Conservation (phyloP, 2,797 vertebrate genomes). For the Menidia menidia region DNA sequence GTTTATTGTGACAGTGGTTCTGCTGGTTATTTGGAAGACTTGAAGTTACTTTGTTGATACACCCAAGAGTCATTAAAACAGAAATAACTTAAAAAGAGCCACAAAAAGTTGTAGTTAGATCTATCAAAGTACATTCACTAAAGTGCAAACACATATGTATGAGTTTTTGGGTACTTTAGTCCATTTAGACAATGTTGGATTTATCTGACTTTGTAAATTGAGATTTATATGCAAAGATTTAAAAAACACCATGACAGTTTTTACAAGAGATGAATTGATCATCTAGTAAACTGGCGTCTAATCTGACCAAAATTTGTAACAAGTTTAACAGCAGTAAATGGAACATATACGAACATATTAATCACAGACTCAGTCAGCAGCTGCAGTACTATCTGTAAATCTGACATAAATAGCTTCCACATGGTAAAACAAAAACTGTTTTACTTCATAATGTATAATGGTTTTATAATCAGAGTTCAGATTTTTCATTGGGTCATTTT, state of each 20-base stretch:
- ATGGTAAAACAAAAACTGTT: too few relatives aligned
- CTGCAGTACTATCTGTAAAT: not conserved
- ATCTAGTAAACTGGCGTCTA: not conserved
- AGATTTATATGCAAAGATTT: not conserved
- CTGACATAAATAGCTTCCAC: not conserved
- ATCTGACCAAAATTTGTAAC: not conserved
- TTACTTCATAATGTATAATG: not conserved
- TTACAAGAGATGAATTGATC: not conserved
- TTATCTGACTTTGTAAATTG: not conserved
- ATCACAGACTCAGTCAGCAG: not conserved
- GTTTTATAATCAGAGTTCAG: not conserved
- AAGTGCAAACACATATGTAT: not conserved
- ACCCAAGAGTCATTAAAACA: slow-evolving; percentile 3
- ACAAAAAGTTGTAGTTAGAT: not conserved
- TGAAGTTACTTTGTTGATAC: slow-evolving; percentile 25
- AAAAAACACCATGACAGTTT: not conserved
- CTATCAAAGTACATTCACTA: not conserved
- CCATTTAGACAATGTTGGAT: not conserved
- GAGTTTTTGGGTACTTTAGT: not conserved
- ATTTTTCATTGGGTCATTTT: not conserved
- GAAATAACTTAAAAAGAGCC: not conserved
- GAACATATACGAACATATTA: not conserved
- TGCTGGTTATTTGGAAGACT: slow-evolving; percentile 9
- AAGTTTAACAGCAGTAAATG: not conserved
- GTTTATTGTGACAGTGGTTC: slow-evolving; percentile 30